Evolutionary conservation across 2,113 vertebrate species (phyloP), one percentile per base, ranked within the genome.

Genomic region (Jaculus jaculus): DNA sequence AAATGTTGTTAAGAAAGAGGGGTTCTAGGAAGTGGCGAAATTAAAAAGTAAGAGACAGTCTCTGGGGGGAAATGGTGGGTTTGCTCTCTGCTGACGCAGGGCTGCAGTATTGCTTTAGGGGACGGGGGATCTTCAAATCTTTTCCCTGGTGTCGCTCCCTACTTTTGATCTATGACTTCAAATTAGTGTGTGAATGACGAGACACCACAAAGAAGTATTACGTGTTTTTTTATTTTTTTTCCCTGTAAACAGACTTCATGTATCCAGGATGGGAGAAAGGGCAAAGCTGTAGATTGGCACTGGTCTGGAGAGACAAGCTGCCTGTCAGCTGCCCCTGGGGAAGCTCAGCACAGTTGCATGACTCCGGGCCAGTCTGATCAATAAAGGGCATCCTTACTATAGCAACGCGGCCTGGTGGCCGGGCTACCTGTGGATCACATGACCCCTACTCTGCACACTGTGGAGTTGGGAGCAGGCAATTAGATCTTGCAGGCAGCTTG

Each of bases 141-240:
- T 90, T 88, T 85, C 91, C 87, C 84, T 86, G 20, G 58, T 93
- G 87, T 93, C 15, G 87, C 73, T 94, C 39, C 32, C 78, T 66
- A 47, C 87, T 93, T 96, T 87, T 96, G 93, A 93, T 95, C 93
- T 92, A 75, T 91, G 90, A 90, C 92, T 95, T 96, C 90, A 96
- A 96, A 96, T 96, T 97, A 97, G 80, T 94, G 83, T 95, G 95
- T 94, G 90, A 96, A 94, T 95, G 93, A 95, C 92, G 94, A 96
- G 94, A 93, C 39, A 85, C 71, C 91, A 75, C 78, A 94, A 74
- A 96, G 96, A 96, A 91, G 71, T 84, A 96, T 94, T 95, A 96
- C 85, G 92, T 83, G 60, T 54, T 47, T 68, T 11, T 30, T 10
- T 42, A 32, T 47, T 3, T 84, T 47, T 32, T 37, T n/a, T 73